These are phyloP conservation scores for Catocala nupta DNA, from an alignment of 2,888 invertebrate genomes.

Conservation along the genomic window DNA sequence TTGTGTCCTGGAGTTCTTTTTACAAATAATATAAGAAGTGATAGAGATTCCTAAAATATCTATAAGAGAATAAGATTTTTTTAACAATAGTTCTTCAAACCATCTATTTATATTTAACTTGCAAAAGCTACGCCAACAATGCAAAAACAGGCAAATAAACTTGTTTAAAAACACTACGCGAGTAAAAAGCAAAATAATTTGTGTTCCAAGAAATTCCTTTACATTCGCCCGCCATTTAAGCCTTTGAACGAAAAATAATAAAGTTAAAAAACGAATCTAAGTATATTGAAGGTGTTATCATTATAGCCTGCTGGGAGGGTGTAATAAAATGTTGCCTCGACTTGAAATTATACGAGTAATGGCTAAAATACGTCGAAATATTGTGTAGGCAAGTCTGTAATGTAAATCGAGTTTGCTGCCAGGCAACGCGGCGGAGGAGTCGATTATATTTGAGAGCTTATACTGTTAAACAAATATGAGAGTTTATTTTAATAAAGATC, in stretches of 20 bases:
- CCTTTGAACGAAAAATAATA: constrained; percentile 21
- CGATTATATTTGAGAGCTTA: constrained; percentile 40
- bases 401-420: constrained; percentile 59
- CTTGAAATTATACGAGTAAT: constrained; percentile 56
- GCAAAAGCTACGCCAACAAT: too few relatives aligned
- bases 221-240: constrained; percentile 8
- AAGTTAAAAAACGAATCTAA: constrained; percentile 10
- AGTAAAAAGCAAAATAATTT: constrained; percentile 7
- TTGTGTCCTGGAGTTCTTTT: too few relatives aligned
- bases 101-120: too few relatives aligned
- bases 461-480: constrained; percentile 12
- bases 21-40: too few relatives aligned
- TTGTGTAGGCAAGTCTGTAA: constrained; percentile 53
- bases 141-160: constrained; percentile 1
- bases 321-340: constrained; percentile 48
- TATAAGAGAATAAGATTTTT: too few relatives aligned
- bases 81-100: too few relatives aligned
- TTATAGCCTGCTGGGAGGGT: constrained; percentile 17
- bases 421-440: constrained; percentile 18
- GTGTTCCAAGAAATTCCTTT: not conserved
- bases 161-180: not conserved
- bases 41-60: too few relatives aligned
- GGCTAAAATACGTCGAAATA: constrained; percentile 55
- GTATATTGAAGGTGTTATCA: constrained; percentile 29
- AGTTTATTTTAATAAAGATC: not conserved